Evolutionary conservation across 1,140 invertebrate genomes (phyloP).

Genomic region (Bombus sibiricus): DNA sequence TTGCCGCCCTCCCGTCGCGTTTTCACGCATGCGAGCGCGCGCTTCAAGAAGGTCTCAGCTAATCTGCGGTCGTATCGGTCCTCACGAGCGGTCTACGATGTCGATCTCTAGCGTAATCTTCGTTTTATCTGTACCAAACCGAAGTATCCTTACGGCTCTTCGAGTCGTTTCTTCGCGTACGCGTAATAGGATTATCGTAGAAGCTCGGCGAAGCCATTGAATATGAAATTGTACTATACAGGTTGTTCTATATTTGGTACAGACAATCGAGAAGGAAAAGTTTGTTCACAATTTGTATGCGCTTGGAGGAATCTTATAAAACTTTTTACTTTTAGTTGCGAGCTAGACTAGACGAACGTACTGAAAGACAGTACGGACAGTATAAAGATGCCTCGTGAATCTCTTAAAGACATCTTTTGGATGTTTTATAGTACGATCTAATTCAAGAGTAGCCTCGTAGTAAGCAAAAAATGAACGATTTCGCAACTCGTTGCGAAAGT

Average conservation of each 20-base stretch:
- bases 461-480: background rate
- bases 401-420: no score
- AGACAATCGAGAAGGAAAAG: no score
- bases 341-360: no score
- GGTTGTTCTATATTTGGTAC: no score
- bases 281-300: no score
- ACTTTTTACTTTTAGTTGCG: no score
- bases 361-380: accelerated
- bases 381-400: no score
- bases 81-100: slow-evolving; percentile 37
- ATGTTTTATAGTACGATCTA: no score
- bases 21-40: slow-evolving; percentile 21
- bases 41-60: slow-evolving; percentile 12
- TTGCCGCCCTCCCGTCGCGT: slow-evolving; percentile 47
- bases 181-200: slow-evolving; percentile 21
- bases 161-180: background rate
- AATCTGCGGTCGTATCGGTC: slow-evolving; percentile 46
- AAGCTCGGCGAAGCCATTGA: background rate
- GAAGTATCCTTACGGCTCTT: background rate
- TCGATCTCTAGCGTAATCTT: slow-evolving; percentile 32
- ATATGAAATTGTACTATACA: background rate
- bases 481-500: background rate
- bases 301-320: no score
- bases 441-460: background rate
- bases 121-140: slow-evolving; percentile 30